Evolutionary conservation across 1,140 invertebrate species (phyloP).

Genomic region (Pogonus chalceus): DNA sequence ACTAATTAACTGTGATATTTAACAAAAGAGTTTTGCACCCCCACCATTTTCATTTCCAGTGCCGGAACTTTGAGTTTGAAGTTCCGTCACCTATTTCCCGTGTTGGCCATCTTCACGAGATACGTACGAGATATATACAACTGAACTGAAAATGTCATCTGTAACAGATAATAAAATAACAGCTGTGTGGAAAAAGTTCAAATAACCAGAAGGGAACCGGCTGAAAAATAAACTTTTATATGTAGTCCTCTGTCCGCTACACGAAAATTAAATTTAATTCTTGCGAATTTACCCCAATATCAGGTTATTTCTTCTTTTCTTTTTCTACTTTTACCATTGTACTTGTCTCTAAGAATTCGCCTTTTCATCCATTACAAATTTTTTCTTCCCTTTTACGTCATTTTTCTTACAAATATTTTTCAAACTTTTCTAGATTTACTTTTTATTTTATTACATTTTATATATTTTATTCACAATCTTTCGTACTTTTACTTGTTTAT

Average conservation of each 20-base stretch:
- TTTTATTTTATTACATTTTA: not conserved
- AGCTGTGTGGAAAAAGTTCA: not conserved
- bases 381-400: not conserved
- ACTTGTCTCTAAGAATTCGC: not conserved
- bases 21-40: no score
- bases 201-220: not conserved
- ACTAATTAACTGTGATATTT: no score
- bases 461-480: no score
- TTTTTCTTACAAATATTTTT: not conserved
- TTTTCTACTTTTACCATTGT: not conserved
- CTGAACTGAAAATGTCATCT: not conserved
- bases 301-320: not conserved
- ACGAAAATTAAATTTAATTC: conserved; percentile 2
- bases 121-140: no score
- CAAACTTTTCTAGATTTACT: not conserved
- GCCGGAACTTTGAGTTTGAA: no score
- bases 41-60: no score
- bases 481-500: no score
- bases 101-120: no score
- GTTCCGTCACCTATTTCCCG: no score
- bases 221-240: conserved; percentile 5
- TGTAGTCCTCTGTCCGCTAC: not conserved
- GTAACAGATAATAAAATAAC: conserved; percentile 7
- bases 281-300: no score
- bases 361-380: not conserved